Evolutionary conservation across 2,113 vertebrate species (phyloP), one percentile per base, ranked within the genome.

Genomic region (Calypte anna): DNA sequence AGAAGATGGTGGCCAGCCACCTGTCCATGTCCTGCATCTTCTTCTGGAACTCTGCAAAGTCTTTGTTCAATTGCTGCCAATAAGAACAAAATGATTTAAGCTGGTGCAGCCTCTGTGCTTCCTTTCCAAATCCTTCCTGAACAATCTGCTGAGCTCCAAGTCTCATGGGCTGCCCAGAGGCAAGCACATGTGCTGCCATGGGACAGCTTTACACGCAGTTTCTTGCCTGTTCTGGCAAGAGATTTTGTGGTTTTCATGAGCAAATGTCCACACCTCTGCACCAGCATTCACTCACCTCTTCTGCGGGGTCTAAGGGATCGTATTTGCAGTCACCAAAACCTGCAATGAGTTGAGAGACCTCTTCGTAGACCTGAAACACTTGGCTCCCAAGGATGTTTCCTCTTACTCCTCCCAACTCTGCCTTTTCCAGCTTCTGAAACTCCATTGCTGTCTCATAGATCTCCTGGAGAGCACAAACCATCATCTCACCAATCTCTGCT

Each of bases 351-450:
- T 97, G 95, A 5, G 97, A 96, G 67, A 98, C 94, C 72, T 98
- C 98, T 8, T 97, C 95, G 2, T 97, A 98, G 58, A 98, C 93
- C 59, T 68, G 93, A 8, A 94, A 16, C 53, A 98, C 90, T 82
- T 80, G 84, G 36, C 30, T 82, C 4, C 97, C 95, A 0, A 98
- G 88, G 79, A 96, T 64, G 64, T 91, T 97, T 9, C 98, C 98
- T 66, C 88, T 64, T 53, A 97, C 92, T 0, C 98, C 98, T 13
- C 98, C 98, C 9, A 98, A 24, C 63, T 98, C 98, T 0, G 91
- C 96, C 40, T 98, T 98, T 88, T 98, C 98, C 86, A 98, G 86
- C 94, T 96, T 98, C 87, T 91, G 70, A 16, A 98, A 97, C 91
- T 98, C 98, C 0, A 96, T 79, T 1, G 97, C 95, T 1, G 94